Evolutionary conservation across 1,140 invertebrate genomes (phyloP), one percentile per base, ranked within the genome.

Genomic region (Riptortus pedestris): DNA sequence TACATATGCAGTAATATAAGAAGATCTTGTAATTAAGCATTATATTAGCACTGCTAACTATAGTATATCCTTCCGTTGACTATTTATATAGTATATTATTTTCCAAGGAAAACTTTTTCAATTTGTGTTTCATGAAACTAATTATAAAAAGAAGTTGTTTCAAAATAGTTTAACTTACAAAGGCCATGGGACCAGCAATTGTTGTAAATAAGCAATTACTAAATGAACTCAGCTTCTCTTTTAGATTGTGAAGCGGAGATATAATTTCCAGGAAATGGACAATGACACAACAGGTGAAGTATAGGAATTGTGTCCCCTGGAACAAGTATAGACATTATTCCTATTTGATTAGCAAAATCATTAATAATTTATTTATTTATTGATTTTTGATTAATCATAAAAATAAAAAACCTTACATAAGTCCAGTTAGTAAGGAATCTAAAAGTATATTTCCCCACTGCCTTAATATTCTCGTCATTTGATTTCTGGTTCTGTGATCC

Each of bases 361-460:
- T 7, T 38, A 7, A 38, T 38, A 7, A 38, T 7, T 38, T 38
- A 38, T 7, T 38, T 38, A 38, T 38, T 14, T 14, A 38, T 7
- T 38, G 14, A 38, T 7, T 38, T 7, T 7, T 7, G 14, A 38
- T 7, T 38, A 7, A 38, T n/a, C 31, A 38, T 38, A 38, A 38
- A 38, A 38, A 38, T 14, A 7, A 38, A 59, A 31, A 22, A 43
- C 66, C 67, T 68, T 66, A 66, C 67, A 59, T 63, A 68, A 28
- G 67, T 68, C 67, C 67, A 68, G 43, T 68, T 68, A 9, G 67
- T 68, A 2, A 68, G 60, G 29, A 59, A 68, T 47, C 67, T 27
- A 28, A 52, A 47, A 18, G 65, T 60, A 12, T 62, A 66, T 45
- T 38, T 2, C 14, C 59, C 29, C 4, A 65, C 22, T 14, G 18